Conservation (phyloP, 2,888 invertebrate genomes). For the Cremastobaeus sp. region DNA sequence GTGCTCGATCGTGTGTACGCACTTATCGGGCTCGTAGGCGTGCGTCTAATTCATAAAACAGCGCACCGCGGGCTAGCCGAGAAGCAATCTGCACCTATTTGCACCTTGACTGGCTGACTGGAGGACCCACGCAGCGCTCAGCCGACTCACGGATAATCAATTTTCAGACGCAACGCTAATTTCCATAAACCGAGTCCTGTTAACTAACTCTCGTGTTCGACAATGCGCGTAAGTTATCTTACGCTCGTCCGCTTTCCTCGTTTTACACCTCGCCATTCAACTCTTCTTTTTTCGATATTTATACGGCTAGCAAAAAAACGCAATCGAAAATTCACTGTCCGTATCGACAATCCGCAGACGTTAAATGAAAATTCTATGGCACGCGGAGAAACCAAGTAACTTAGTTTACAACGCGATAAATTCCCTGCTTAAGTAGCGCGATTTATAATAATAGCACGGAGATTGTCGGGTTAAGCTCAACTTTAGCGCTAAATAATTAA, state of each 20-base stretch:
- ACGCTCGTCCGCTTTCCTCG: not conserved
- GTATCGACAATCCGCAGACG: not conserved
- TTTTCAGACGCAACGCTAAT: slow-evolving; percentile 70
- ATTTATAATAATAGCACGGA: not conserved
- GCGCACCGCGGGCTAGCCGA: slow-evolving; percentile 34
- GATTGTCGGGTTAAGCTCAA: not conserved
- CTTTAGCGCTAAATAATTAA: no score
- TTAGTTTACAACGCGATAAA: not conserved
- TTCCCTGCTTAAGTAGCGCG: no score
- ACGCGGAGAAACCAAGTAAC: no score
- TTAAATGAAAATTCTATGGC: slow-evolving; percentile 4
- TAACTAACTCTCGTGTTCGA: slow-evolving; percentile 47
- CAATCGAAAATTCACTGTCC: not conserved
- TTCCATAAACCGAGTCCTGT: slow-evolving; percentile 67
- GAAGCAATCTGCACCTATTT: slow-evolving; percentile 45
- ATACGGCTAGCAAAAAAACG: not conserved
- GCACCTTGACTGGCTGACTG: slow-evolving; percentile 48
- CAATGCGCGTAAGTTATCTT: slow-evolving; percentile 40
- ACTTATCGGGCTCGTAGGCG: slow-evolving; percentile 43
- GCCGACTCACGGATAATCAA: slow-evolving; percentile 67
- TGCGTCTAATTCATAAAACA: slow-evolving; percentile 59
- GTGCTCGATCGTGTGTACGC: slow-evolving; percentile 18
- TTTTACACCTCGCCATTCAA: not conserved
- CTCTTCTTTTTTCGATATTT: not conserved
- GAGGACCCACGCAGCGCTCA: slow-evolving; percentile 64